Percentiles rank a stretch among this genome's conserved stretches.
Evolutionary conservation across 2,113 vertebrate species (phyloP).

Genomic region (Cinclus cinclus): DNA sequence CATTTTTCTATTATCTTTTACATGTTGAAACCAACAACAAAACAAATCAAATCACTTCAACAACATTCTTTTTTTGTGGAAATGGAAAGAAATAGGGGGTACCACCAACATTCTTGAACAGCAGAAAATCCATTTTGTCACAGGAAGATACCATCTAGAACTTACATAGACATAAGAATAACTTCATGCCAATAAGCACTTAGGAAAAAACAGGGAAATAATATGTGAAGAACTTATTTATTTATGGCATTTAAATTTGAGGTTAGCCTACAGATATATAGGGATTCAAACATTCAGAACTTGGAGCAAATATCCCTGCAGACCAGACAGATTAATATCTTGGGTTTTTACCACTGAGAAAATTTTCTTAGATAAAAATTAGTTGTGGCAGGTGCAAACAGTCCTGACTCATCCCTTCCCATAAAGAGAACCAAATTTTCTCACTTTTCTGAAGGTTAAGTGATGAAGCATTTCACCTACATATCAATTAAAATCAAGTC

Average conservation of each 20-base stretch:
- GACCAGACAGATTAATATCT: background rate
- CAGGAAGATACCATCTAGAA: background rate
- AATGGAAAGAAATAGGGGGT: background rate
- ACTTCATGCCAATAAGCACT: background rate
- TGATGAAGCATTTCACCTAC: background rate
- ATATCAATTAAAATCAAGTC: background rate
- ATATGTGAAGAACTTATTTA: background rate
- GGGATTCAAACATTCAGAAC: background rate
- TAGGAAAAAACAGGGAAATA: background rate
- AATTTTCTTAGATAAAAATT: background rate
- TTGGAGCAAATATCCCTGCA: background rate
- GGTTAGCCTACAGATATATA: background rate
- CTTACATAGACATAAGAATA: background rate
- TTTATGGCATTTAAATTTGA: background rate
- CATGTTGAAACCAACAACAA: background rate
- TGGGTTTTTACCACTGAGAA: background rate
- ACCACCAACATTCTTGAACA: background rate
- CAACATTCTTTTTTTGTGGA: background rate
- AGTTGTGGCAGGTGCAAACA: background rate
- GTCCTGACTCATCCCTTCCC: background rate
- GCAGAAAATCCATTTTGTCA: background rate
- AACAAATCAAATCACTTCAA: background rate
- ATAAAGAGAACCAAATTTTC: background rate
- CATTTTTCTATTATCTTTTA: background rate
- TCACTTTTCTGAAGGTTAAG: background rate